Conservation (phyloP, 2,797 vertebrate genomes). For the Ctenopoma multispine region DNA sequence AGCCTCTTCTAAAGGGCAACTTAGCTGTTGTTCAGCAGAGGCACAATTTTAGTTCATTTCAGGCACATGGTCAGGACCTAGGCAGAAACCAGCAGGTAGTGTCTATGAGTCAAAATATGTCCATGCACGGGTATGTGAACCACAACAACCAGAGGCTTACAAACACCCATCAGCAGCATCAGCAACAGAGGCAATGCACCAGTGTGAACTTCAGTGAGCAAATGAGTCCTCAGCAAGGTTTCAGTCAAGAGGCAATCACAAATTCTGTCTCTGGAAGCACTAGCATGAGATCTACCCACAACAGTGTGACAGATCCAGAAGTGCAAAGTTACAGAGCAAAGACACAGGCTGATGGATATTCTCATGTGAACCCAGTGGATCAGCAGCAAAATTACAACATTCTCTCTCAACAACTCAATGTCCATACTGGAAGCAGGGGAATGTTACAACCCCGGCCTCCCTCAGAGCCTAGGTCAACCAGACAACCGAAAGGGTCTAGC, state of each 20-base stretch:
- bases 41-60: conserved; percentile 88
- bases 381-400: conserved; percentile 83
- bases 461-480: conserved; percentile 83
- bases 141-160: conserved; percentile 80
- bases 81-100: conserved; percentile 77
- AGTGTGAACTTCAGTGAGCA: conserved; percentile 76
- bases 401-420: conserved; percentile 77
- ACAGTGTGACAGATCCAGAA: conserved; percentile 70
- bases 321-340: conserved; percentile 85
- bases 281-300: conserved; percentile 80
- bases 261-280: conserved; percentile 75
- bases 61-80: conserved; percentile 82
- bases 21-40: conserved; percentile 90
- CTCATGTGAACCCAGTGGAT: conserved; percentile 75
- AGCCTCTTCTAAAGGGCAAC: conserved; percentile 85
- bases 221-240: conserved; percentile 82
- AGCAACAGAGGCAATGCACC: conserved; percentile 83
- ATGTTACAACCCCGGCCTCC: conserved; percentile 92
- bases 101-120: conserved; percentile 78
- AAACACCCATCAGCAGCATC: conserved; percentile 79
- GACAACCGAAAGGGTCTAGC: conserved; percentile 80
- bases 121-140: conserved; percentile 82
- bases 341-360: conserved; percentile 79
- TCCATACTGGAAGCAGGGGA: conserved; percentile 74
- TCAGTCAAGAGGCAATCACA: conserved; percentile 84